phyloP scores from a whole-genome alignment of 2,797 vertebrate genomes.

The Lerista edwardsae region DNA sequence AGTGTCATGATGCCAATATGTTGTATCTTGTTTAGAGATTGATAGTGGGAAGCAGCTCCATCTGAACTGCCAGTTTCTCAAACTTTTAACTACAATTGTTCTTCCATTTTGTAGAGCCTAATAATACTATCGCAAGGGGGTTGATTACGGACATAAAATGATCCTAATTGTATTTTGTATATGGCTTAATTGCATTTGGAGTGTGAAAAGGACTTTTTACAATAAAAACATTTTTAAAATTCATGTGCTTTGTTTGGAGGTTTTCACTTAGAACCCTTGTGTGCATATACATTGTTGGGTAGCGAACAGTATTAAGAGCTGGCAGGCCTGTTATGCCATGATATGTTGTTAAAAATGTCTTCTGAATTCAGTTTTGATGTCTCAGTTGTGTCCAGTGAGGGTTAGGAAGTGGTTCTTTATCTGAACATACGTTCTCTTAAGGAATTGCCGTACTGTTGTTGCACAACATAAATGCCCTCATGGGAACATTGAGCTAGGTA shows the following conservation, averaged over 20 bases:
- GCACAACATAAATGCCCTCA: no score
- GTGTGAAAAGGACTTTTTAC: conserved; percentile 68
- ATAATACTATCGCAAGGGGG: conserved; percentile 65
- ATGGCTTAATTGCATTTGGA: conserved; percentile 77
- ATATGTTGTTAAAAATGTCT: background rate
- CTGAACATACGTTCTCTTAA: background rate
- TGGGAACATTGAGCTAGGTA: background rate
- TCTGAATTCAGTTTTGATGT: background rate
- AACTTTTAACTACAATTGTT: conserved; percentile 65
- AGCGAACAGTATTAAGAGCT: background rate
- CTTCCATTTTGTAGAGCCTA: conserved; percentile 68
- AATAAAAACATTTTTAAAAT: conserved; percentile 73
- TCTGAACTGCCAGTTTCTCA: conserved; percentile 67
- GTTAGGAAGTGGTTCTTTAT: background rate
- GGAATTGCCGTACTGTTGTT: background rate
- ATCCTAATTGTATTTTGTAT: conserved; percentile 70
- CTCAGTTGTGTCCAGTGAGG: background rate
- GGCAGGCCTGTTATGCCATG: background rate
- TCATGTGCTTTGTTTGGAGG: conserved; percentile 5
- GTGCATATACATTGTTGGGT: background rate
- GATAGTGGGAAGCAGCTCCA: conserved; percentile 50
- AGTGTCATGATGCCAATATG: conserved; percentile 62
- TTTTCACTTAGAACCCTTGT: background rate
- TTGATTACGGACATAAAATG: conserved; percentile 66
- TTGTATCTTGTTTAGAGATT: conserved; percentile 71